Conservation (phyloP, 2,888 invertebrate species). For the Amphimallon solstitiale region DNA sequence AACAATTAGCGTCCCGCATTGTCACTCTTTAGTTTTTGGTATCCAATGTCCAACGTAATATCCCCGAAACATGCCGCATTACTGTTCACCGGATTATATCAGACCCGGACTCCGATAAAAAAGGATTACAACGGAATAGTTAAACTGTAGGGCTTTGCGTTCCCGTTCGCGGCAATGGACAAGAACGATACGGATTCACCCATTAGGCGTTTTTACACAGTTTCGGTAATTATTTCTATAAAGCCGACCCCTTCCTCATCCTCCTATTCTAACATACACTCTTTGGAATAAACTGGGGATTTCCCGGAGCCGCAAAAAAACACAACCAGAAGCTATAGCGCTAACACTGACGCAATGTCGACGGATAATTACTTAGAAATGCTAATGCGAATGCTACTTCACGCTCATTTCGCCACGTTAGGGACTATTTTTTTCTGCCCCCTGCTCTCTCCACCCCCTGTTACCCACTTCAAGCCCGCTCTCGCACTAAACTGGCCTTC, state of each 20-base stretch:
- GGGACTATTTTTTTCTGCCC: constrained; percentile 4
- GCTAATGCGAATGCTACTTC: constrained; percentile 14
- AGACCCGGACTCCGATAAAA: constrained; percentile 1
- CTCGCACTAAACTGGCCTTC: too few species aligned
- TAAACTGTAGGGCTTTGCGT: constrained; percentile 8
- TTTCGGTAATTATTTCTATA: constrained; percentile 4
- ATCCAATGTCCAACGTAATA: neutral
- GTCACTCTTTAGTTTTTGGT: too few species aligned
- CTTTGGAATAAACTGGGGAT: too few species aligned
- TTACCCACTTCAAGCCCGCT: neutral
- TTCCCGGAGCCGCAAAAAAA: too few species aligned
- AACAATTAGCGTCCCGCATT: too few species aligned
- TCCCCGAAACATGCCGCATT: neutral
- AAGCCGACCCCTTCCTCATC: too few species aligned
- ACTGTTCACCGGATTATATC: constrained; percentile 10
- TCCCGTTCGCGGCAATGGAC: neutral
- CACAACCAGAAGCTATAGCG: too few species aligned
- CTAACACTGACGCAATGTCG: neutral
- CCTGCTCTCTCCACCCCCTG: neutral
- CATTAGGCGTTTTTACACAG: neutral
- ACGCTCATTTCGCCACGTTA: constrained; percentile 5
- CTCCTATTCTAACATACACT: too few species aligned
- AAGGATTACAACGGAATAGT: constrained; percentile 9
- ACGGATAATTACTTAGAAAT: constrained; percentile 10
- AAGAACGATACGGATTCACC: constrained; percentile 10